Evolutionary conservation across 2,888 invertebrate genomes (phyloP), one percentile per base, ranked within the genome.

Genomic region (Venusia cambrica): DNA sequence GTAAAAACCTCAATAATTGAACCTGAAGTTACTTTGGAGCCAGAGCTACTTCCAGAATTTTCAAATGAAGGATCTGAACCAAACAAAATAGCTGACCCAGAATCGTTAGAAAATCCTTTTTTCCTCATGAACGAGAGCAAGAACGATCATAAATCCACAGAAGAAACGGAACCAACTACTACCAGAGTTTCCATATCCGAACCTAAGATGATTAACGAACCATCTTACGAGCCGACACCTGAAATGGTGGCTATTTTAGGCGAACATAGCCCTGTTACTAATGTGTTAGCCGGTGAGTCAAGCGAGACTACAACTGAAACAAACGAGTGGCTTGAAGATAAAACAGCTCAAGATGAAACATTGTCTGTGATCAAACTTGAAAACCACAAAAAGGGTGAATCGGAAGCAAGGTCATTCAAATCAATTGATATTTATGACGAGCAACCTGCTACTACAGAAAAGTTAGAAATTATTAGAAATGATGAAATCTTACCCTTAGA

Each of bases 321-420:
- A 21, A 62, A 45, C 39, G 75, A 75, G 26, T 78, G 76, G 77
- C 59, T 79, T 19, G 66, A 73, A 52, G 43, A 58, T 15, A 47
- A 38, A 33, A 38, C 34, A 38, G 42, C 36, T 38, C 53, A 41
- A 38, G 43, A 35, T 31, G 47, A 34, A 12, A 51, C 50, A 31
- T 18, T 25, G 12, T 18, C 32, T 18, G 5, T 34, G 11, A 7
- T 14, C 4, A 18, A 54, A 42, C 15, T 31, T 5, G 40, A 45
- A 5, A 29, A 6, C 0, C 4, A 17, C 22, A 30, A 33, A 18
- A 53, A 52, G 16, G 36, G 43, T 16, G 61, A 62, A 38, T 58
- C 71, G 6, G 71, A 75, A 37, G 60, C 58, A 48, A 69, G 75
- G 40, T 70, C 75, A 2, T 74, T 75, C 7, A 71, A 68, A 50